These are phyloP conservation scores for Centropristis striata DNA, from an alignment of 2,113 vertebrate species.

Conservation along the genomic window DNA sequence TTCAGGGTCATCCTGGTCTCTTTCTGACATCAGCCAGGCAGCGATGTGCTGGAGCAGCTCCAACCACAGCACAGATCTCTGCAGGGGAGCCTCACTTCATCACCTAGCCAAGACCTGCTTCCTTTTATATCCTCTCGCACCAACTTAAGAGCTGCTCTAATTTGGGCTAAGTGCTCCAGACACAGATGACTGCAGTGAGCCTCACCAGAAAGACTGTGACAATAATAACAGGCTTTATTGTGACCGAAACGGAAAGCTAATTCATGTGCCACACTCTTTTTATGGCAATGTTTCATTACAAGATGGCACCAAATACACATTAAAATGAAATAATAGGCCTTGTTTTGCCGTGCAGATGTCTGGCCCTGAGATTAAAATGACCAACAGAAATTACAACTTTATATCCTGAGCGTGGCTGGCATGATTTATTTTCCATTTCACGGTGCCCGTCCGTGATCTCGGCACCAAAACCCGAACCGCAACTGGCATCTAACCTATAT, in stretches of 20 bases:
- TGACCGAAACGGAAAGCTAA: slow-evolving; percentile 38
- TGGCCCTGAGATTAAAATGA: slow-evolving; percentile 56
- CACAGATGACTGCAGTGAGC: slow-evolving; percentile 48
- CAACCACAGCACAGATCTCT: slow-evolving; percentile 45
- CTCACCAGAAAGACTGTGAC: slow-evolving; percentile 32
- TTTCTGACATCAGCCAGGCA: slow-evolving; percentile 45
- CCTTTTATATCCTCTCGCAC: slow-evolving; percentile 74
- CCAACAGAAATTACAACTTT: slow-evolving; percentile 39
- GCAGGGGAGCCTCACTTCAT: slow-evolving; percentile 44
- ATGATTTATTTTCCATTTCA: slow-evolving; percentile 24
- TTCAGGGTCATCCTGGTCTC: slow-evolving; percentile 34
- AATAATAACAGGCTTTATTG: slow-evolving; percentile 65
- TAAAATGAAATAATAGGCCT: slow-evolving; percentile 56
- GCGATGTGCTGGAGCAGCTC: slow-evolving; percentile 23
- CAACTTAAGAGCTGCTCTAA: slow-evolving; percentile 61
- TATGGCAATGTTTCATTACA: slow-evolving; percentile 41
- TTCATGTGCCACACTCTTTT: slow-evolving; percentile 41
- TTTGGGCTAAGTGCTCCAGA: slow-evolving; percentile 65
- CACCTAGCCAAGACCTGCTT: slow-evolving; percentile 68
- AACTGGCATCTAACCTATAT: slow-evolving; percentile 36
- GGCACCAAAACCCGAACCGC: slow-evolving; percentile 60
- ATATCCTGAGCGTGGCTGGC: slow-evolving; percentile 13
- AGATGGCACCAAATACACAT: slow-evolving; percentile 55
- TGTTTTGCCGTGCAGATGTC: slow-evolving; percentile 44
- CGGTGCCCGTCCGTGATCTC: slow-evolving; percentile 14